Percentiles rank a stretch among this genome's conserved stretches.
Conservation (phyloP, 2,888 invertebrate genomes). For the Eristalis intricaria region DNA sequence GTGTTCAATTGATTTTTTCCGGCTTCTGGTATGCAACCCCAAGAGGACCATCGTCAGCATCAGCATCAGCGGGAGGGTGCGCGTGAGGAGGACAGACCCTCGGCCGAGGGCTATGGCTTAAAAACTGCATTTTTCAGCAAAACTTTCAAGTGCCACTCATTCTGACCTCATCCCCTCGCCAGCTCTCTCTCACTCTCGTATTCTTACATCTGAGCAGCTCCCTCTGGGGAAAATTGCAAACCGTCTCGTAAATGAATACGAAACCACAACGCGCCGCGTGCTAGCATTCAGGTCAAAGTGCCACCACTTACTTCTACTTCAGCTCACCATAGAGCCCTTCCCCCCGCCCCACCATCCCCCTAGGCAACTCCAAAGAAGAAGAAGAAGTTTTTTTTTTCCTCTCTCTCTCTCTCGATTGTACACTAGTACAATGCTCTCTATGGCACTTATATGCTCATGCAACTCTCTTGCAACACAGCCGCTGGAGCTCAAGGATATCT, state of each 20-base stretch:
- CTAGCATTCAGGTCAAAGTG: constrained; percentile 46
- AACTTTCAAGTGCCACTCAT: constrained; percentile 59
- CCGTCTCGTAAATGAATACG: background rate
- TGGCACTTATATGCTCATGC: constrained; percentile 61
- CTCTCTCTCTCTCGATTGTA: constrained; percentile 26
- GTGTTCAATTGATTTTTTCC: constrained; percentile 70
- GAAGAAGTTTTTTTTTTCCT: constrained; percentile 37
- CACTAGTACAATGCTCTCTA: constrained; percentile 65
- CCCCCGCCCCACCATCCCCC: background rate
- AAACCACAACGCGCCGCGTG: background rate
- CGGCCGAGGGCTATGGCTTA: constrained; percentile 18
- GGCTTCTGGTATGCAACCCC: constrained; percentile 27
- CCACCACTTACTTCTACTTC: constrained; percentile 5
- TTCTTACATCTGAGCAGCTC: background rate
- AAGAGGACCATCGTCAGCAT: constrained; percentile 6
- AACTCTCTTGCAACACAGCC: constrained; percentile 54
- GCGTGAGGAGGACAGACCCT: background rate
- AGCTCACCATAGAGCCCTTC: background rate
- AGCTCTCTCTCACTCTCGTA: background rate
- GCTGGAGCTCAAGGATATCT: constrained; percentile 51
- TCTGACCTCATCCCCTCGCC: background rate
- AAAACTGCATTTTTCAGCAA: constrained; percentile 72
- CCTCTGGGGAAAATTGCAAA: background rate
- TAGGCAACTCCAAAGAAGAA: background rate
- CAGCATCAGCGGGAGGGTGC: background rate